Conservation (phyloP, 23 tunicate genomes). For the Diplosoma virens region DNA sequence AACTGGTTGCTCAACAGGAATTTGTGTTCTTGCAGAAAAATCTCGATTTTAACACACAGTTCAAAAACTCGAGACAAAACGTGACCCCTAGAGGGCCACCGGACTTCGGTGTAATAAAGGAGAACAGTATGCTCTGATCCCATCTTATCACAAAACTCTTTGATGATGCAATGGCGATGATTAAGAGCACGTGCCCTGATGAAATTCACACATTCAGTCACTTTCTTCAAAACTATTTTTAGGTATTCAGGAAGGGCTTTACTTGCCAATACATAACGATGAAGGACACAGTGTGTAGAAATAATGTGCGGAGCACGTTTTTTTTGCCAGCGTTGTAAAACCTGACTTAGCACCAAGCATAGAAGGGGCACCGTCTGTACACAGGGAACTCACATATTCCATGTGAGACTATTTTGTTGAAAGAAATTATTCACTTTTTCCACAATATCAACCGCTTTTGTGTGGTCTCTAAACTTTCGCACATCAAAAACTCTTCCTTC, state of each 20-base stretch:
- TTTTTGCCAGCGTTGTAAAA: constrained; percentile 1
- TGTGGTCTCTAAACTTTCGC: constrained; percentile 9
- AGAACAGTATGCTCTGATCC: constrained; percentile 24
- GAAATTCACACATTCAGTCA: constrained; percentile 6
- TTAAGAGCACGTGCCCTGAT: constrained; percentile 35
- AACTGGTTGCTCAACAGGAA: constrained; percentile 23
- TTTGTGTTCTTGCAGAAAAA: constrained; percentile 29
- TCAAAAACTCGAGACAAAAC: constrained; percentile 38
- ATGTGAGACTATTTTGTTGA: constrained; percentile 9
- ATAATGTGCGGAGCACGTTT: constrained; percentile 18
- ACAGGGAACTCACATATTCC: constrained; percentile 19
- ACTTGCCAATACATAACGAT: constrained; percentile 22
- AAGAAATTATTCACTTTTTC: constrained; percentile 24
- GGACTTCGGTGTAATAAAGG: constrained; percentile 26
- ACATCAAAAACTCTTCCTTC: constrained; percentile 18
- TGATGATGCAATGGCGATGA: constrained; percentile 12
- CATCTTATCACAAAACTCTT: constrained; percentile 27
- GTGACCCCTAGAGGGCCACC: constrained; percentile 30
- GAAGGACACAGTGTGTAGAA: constrained; percentile 17
- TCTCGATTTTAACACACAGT: constrained; percentile 25
- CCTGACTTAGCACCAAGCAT: constrained; percentile 12
- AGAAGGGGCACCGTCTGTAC: constrained; percentile 22
- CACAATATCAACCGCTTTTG: constrained; percentile 15
- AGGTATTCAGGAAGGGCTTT: constrained; percentile 14
- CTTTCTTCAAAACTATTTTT: constrained; percentile 22